Conservation (phyloP, 2,888 invertebrate genomes). For the Rhaphigaster nebulosa region DNA sequence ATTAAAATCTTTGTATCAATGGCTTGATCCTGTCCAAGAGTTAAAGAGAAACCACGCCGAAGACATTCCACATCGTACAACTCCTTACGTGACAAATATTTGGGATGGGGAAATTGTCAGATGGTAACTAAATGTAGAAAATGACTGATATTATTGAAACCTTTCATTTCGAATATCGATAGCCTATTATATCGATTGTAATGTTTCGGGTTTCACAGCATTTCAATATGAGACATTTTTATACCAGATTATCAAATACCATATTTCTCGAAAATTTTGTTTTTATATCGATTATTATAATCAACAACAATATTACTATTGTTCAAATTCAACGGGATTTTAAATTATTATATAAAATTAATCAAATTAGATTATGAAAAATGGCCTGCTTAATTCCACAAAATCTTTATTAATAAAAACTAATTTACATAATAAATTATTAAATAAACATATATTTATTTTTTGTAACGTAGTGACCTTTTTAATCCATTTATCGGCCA, state of each 20-base stretch:
- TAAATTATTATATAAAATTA: too few species aligned
- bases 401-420: too few species aligned
- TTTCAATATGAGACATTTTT: neutral
- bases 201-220: neutral
- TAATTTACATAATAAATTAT: too few species aligned
- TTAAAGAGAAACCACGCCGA: neutral
- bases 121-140: neutral
- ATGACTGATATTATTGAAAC: neutral
- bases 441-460: too few species aligned
- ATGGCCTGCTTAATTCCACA: too few species aligned
- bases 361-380: too few species aligned
- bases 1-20: neutral
- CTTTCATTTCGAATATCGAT: neutral
- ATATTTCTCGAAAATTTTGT: too few species aligned
- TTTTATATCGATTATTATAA: too few species aligned
- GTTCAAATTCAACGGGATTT: too few species aligned
- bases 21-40: neutral
- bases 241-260: neutral
- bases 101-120: neutral
- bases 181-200: neutral
- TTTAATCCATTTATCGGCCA: too few species aligned
- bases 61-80: neutral
- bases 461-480: too few species aligned
- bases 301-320: too few species aligned
- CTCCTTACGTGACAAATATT: conserved; percentile 23